phyloP scores from a whole-genome alignment of 2,113 vertebrate species.

The Psammodynastes pulverulentus region DNA sequence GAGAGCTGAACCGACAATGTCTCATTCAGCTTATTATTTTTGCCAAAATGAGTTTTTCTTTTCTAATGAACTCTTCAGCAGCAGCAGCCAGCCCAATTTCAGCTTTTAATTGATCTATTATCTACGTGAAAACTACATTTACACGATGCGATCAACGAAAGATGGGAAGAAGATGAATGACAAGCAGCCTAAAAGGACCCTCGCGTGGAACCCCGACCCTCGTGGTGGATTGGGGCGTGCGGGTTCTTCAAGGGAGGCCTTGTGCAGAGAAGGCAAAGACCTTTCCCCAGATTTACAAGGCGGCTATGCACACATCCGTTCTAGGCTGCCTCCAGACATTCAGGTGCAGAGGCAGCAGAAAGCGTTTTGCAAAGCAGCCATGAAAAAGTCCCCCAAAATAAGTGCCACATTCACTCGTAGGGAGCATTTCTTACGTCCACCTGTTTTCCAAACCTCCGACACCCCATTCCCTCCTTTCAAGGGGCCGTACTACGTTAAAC shows the following conservation, averaged over 20 bases:
- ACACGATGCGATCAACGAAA: neutral
- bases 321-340: neutral
- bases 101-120: slow-evolving; percentile 14
- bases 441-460: neutral
- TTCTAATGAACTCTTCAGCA: slow-evolving; percentile 27
- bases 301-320: neutral
- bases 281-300: neutral
- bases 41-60: neutral
- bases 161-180: neutral
- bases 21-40: slow-evolving; percentile 15
- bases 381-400: neutral
- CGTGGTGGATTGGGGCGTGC: neutral
- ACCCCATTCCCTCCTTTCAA: neutral
- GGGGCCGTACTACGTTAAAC: neutral
- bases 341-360: neutral
- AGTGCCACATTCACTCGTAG: neutral
- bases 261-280: neutral
- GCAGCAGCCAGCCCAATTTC: slow-evolving; percentile 9
- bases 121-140: neutral
- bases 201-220: neutral
- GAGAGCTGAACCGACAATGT: neutral
- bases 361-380: neutral
- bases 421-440: neutral
- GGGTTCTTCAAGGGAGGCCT: neutral
- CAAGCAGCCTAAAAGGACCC: neutral